A percentile compares a stretch with the other conserved stretches of the same genome.
Conservation (phyloP, 1,140 invertebrate species). For the Diorhabda carinulata region DNA sequence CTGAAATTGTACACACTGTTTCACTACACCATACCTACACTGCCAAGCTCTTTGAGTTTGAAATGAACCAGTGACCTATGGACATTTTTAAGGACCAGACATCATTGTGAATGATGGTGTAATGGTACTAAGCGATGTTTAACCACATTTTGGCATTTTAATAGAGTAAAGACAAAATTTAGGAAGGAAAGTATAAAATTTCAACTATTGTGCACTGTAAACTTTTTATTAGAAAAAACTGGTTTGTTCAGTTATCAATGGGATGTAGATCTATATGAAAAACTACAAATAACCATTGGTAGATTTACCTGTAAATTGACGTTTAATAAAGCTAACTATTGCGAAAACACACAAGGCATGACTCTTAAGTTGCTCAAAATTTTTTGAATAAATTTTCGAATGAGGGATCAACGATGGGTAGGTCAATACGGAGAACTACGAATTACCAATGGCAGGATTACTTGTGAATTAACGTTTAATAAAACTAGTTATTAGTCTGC, state of each 20-base stretch:
- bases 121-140: too few species aligned
- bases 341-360: slow-evolving; percentile 61
- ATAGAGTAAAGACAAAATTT: slow-evolving; percentile 81
- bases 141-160: slow-evolving; percentile 72
- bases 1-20: too few species aligned
- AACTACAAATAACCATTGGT: slow-evolving; percentile 67
- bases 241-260: slow-evolving; percentile 77
- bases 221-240: slow-evolving; percentile 51
- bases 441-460: slow-evolving; percentile 62
- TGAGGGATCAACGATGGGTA: slow-evolving; percentile 78
- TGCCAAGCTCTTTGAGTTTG: too few species aligned
- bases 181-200: slow-evolving; percentile 91
- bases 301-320: slow-evolving; percentile 72
- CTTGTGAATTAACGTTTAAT: slow-evolving; percentile 76
- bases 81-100: too few species aligned
- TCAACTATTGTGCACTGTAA: slow-evolving; percentile 67
- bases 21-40: too few species aligned
- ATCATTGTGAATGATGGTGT: too few species aligned
- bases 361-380: too few species aligned
- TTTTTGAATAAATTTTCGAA: slow-evolving; percentile 66
- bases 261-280: slow-evolving; percentile 83
- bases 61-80: too few species aligned
- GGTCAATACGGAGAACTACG: slow-evolving; percentile 82
- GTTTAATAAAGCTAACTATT: slow-evolving; percentile 79
- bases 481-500: slow-evolving; percentile 80